Percentiles rank a stretch among this genome's conserved stretches.
phyloP scores from a whole-genome alignment of 2,797 vertebrate species.

The Sciurus carolinensis region DNA sequence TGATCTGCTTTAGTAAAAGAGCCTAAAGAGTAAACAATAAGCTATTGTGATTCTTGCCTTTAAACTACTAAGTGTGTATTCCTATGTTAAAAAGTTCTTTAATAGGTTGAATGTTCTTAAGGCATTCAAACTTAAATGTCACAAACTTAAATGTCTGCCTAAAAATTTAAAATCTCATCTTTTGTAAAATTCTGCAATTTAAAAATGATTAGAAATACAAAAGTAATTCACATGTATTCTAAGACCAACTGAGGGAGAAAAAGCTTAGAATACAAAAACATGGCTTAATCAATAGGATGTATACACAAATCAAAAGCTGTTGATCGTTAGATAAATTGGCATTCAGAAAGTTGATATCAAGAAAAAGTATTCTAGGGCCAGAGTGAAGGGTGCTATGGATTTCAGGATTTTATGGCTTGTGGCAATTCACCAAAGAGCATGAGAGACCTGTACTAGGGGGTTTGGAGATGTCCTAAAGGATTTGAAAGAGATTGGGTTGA shows the following conservation, averaged over 20 bases:
- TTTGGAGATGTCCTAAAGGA: background rate
- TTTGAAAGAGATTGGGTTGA: background rate
- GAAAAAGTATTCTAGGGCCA: background rate
- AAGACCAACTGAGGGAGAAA: background rate
- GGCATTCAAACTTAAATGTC: conserved; percentile 24
- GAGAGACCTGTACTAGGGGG: background rate
- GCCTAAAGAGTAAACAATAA: background rate
- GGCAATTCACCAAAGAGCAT: background rate
- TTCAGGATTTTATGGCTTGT: background rate
- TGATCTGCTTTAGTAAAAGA: background rate
- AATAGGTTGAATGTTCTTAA: conserved; percentile 9
- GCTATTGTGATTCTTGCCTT: background rate
- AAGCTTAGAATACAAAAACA: conserved; percentile 4
- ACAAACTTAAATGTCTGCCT: background rate
- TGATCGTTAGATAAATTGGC: conserved; percentile 5
- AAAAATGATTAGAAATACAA: conserved; percentile 20
- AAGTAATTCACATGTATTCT: background rate
- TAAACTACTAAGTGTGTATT: background rate
- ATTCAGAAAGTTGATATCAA: conserved; percentile 3
- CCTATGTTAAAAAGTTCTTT: background rate
- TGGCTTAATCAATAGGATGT: background rate
- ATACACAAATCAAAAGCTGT: background rate
- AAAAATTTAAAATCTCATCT: background rate
- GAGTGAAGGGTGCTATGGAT: background rate
- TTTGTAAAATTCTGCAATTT: conserved; percentile 31